Conservation (phyloP, 2,888 invertebrate genomes). For the Ophion obscuratus region DNA sequence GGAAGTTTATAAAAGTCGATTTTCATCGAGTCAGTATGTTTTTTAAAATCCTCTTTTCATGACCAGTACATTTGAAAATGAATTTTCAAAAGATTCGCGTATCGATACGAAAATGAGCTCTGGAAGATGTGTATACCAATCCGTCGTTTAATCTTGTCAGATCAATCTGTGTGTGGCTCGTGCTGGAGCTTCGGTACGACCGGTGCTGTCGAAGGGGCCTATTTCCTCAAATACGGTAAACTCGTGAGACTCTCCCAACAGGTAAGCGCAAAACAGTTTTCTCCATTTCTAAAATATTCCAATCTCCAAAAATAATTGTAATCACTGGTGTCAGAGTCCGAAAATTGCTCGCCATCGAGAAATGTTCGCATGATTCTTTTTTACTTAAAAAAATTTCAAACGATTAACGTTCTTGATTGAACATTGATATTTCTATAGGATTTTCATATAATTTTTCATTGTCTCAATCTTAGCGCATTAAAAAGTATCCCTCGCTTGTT, state of each 20-base stretch:
- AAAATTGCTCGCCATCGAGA: too few species aligned
- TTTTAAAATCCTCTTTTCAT: constrained; percentile 30
- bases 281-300: background rate
- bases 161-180: constrained; percentile 98
- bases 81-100: too few species aligned
- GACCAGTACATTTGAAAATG: background rate
- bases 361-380: background rate
- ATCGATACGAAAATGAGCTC: too few species aligned
- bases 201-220: constrained; percentile 96
- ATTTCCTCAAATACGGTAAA: constrained; percentile 92
- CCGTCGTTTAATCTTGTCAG: constrained; percentile 83
- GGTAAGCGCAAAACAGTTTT: constrained; percentile 75
- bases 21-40: too few species aligned
- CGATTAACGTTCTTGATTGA: background rate
- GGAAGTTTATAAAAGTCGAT: too few species aligned
- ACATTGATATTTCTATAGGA: background rate
- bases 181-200: constrained; percentile 99
- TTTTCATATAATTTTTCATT: too few species aligned
- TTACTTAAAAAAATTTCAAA: background rate
- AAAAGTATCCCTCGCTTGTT: too few species aligned
- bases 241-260: constrained; percentile 95
- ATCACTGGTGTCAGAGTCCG: too few species aligned
- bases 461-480: too few species aligned
- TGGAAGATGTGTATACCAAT: too few species aligned
- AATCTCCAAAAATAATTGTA: background rate